Evolutionary conservation across 1,140 invertebrate genomes (phyloP).

Genomic region (Trachymyrmex septentrionalis): DNA sequence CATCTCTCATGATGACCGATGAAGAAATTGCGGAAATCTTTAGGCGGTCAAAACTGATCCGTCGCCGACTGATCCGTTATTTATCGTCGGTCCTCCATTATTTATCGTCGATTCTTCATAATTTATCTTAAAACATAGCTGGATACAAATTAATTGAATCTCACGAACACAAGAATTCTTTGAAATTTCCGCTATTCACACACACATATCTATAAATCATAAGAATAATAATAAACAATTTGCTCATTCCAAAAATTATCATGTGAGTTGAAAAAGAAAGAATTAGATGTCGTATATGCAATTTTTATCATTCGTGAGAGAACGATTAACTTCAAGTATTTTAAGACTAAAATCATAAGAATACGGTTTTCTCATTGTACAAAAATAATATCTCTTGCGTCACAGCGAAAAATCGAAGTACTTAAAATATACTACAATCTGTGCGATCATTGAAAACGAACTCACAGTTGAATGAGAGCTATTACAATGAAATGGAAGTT

Average conservation of each 20-base stretch:
- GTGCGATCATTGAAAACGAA: slow-evolving; percentile 6
- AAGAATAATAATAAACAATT: slow-evolving; percentile 33
- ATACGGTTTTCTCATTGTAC: slow-evolving; percentile 13
- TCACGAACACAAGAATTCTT: slow-evolving; percentile 27
- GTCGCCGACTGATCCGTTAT: slow-evolving; percentile 77
- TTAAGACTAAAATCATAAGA: neutral
- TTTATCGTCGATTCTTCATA: slow-evolving; percentile 16
- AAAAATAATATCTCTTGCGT: slow-evolving; percentile 4
- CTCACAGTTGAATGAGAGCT: neutral
- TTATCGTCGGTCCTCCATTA: slow-evolving; percentile 63
- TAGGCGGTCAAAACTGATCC: slow-evolving; percentile 80
- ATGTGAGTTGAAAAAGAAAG: slow-evolving; percentile 4
- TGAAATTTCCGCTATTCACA: slow-evolving; percentile 32
- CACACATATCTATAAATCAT: slow-evolving; percentile 2
- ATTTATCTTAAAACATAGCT: slow-evolving; percentile 30
- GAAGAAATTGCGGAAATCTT: slow-evolving; percentile 78
- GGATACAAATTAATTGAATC: slow-evolving; percentile 27
- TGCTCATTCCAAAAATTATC: slow-evolving; percentile 51
- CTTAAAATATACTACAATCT: slow-evolving; percentile 25
- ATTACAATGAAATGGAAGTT: slow-evolving; percentile 13
- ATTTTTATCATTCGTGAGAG: slow-evolving; percentile 9
- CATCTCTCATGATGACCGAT: slow-evolving; percentile 62
- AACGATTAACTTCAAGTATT: slow-evolving; percentile 35
- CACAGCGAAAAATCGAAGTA: slow-evolving; percentile 15
- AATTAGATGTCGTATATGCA: slow-evolving; percentile 22